phyloP scores from a whole-genome alignment of 2,797 vertebrate genomes.

The Onychomys torridus region DNA sequence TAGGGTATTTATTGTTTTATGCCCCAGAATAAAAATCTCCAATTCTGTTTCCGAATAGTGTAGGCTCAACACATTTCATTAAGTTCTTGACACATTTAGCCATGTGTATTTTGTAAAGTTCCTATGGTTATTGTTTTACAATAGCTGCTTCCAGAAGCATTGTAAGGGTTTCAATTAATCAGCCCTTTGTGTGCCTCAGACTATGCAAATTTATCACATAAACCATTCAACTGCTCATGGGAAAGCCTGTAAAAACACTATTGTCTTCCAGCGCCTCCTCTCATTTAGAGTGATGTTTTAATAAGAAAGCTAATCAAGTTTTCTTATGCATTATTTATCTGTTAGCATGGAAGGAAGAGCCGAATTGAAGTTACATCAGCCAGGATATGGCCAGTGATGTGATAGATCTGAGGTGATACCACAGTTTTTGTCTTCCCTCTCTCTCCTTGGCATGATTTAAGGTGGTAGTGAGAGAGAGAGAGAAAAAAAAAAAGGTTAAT shows the following conservation, averaged over 20 bases:
- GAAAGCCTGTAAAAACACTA: conserved; percentile 96
- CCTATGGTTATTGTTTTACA: conserved; percentile 93
- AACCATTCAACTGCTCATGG: conserved; percentile 94
- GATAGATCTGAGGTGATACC: conserved; percentile 86
- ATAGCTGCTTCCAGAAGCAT: conserved; percentile 92
- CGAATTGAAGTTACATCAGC: conserved; percentile 85
- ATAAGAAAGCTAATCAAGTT: conserved; percentile 97
- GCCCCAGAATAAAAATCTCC: conserved; percentile 90
- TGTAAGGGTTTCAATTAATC: conserved; percentile 99
- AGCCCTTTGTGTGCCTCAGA: conserved; percentile 96
- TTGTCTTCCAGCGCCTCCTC: conserved; percentile 95
- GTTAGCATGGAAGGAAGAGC: conserved; percentile 85
- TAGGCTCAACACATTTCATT: conserved; percentile 88
- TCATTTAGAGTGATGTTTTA: conserved; percentile 98
- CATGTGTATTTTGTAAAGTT: conserved; percentile 94
- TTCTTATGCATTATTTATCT: conserved; percentile 91
- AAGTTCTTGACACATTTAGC: conserved; percentile 88
- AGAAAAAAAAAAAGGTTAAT: conserved; percentile 74
- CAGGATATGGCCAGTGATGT: conserved; percentile 85
- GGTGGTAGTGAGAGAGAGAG: conserved; percentile 62
- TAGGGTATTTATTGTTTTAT: conserved; percentile 89
- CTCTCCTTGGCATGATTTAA: conserved; percentile 78
- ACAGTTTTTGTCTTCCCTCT: conserved; percentile 62
- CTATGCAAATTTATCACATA: conserved; percentile 99
- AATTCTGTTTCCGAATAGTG: conserved; percentile 89